Evolutionary conservation across 2,113 vertebrate species (phyloP).

Genomic region (Peucedramus taeniatus): DNA sequence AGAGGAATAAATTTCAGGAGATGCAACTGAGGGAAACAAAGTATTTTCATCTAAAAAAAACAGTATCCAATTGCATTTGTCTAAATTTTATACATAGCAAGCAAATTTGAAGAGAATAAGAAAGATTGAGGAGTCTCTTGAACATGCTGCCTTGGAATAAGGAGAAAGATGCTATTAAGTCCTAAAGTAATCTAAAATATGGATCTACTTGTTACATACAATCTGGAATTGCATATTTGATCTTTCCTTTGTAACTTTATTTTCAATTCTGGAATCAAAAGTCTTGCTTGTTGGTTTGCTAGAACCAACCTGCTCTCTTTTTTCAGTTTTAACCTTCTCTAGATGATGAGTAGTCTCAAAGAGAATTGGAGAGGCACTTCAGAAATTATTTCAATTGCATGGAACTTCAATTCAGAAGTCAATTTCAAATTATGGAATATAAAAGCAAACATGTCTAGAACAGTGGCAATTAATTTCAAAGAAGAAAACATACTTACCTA

Average conservation of each 20-base stretch:
- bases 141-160: not conserved
- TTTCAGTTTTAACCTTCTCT: not conserved
- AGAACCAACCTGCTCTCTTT: not conserved
- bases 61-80: not conserved
- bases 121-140: not conserved
- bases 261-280: not conserved
- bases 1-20: not conserved
- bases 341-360: not conserved
- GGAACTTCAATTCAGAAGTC: not conserved
- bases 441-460: not conserved
- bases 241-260: not conserved
- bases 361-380: not conserved
- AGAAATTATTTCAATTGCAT: not conserved
- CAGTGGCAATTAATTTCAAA: not conserved
- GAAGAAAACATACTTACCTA: slow-evolving; percentile 80
- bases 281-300: not conserved
- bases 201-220: not conserved
- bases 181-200: not conserved
- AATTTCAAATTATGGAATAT: not conserved
- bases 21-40: not conserved
- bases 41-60: not conserved
- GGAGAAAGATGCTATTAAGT: not conserved
- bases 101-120: not conserved
- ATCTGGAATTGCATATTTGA: not conserved
- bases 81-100: not conserved